A percentile compares a stretch with the other conserved stretches of the same genome.
Conservation (phyloP, 2,888 invertebrate genomes). For the Congeria kusceri region DNA sequence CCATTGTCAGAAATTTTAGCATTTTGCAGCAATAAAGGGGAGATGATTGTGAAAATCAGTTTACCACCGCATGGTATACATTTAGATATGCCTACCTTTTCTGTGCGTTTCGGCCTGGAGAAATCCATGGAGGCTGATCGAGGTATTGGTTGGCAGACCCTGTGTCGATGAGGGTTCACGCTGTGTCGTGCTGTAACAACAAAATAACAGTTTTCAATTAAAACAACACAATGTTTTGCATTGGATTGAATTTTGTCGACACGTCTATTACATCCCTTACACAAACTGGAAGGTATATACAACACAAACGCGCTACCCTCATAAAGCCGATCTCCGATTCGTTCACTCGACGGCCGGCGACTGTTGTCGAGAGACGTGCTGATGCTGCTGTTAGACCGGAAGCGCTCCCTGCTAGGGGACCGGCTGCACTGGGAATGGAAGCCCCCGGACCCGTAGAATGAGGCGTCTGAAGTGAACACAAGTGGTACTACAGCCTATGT, state of each 20-base stretch:
- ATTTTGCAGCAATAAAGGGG: no score
- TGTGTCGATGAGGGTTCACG: conserved; percentile 32
- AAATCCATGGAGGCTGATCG: conserved; percentile 4
- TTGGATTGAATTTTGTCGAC: no score
- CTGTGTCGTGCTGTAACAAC: conserved; percentile 29
- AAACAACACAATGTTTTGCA: no score
- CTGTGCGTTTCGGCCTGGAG: not conserved
- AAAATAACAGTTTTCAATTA: no score
- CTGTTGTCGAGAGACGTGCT: not conserved
- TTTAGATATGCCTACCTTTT: no score
- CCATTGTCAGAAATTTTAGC: no score
- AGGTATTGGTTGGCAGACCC: conserved; percentile 6
- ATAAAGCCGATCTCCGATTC: conserved; percentile 9
- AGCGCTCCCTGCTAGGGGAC: not conserved
- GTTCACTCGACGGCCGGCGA: conserved; percentile 5
- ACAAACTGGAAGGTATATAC: no score
- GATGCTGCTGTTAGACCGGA: not conserved
- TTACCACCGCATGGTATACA: no score
- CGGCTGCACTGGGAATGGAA: conserved; percentile 26
- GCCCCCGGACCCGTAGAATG: conserved; percentile 12
- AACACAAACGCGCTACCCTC: conserved; percentile 13
- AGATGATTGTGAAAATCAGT: no score
- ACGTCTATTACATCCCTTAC: no score
- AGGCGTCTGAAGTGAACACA: not conserved
- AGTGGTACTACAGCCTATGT: no score